A percentile compares a stretch with the other conserved stretches of the same genome.
phyloP scores from a whole-genome alignment of 2,113 vertebrate genomes.

The Labeo catla region DNA sequence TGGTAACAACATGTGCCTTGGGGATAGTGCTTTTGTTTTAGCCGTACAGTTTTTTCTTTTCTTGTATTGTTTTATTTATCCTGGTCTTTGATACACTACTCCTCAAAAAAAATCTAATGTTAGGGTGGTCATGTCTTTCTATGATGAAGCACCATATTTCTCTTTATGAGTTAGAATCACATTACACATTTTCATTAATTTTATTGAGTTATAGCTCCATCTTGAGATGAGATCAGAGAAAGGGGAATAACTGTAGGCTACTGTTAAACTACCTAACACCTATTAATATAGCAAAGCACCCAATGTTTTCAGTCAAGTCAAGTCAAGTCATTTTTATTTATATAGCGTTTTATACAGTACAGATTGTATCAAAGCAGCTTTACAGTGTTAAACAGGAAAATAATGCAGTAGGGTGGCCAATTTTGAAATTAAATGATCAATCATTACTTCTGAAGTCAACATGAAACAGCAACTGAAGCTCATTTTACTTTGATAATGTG shows the following conservation, averaged over 20 bases:
- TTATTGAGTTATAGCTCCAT: constrained; percentile 29
- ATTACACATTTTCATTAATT: not conserved
- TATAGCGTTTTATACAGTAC: not conserved
- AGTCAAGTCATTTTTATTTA: not conserved
- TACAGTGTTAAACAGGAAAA: not conserved
- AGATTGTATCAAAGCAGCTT: not conserved
- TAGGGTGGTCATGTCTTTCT: constrained; percentile 24
- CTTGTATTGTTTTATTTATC: constrained; percentile 32
- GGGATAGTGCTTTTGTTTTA: constrained; percentile 77
- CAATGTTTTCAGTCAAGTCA: not conserved
- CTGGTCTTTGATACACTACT: constrained; percentile 29
- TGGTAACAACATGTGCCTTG: constrained; percentile 73
- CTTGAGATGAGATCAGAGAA: constrained; percentile 12
- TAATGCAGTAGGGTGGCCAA: not conserved
- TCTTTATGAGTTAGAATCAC: constrained; percentile 2
- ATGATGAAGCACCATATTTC: constrained; percentile 16
- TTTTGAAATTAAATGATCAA: not conserved
- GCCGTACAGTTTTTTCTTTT: constrained; percentile 45
- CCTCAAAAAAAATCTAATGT: constrained; percentile 28
- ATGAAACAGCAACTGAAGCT: not conserved
- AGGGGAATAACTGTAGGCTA: not conserved
- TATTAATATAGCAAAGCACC: not conserved
- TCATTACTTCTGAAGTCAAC: not conserved
- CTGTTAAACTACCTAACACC: not conserved
- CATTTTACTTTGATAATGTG: not conserved